Percentiles rank a stretch among this genome's conserved stretches.
These are phyloP conservation scores for Drosophila fulvimacula DNA, from an alignment of 2,888 invertebrate genomes.

Conservation along the genomic window DNA sequence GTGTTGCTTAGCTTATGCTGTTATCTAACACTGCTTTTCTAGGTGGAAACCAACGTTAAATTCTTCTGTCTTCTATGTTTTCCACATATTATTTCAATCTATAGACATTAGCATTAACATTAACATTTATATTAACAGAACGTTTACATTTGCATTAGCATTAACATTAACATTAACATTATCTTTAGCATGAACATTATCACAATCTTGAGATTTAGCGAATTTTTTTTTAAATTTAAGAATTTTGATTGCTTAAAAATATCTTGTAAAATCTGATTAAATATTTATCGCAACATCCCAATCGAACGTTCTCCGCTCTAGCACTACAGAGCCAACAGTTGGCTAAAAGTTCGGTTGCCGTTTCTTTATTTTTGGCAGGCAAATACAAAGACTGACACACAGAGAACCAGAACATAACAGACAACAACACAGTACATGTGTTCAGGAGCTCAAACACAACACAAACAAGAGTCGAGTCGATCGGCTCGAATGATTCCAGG, in stretches of 20 bases:
- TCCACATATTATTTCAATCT: too few species aligned
- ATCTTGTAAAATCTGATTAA: neutral
- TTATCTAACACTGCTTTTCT: neutral
- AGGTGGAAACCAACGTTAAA: too few species aligned
- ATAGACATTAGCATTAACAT: neutral
- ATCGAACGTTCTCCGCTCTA: constrained; percentile 17
- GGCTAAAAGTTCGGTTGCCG: constrained; percentile 6
- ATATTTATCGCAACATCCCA: neutral
- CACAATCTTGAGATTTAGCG: too few species aligned
- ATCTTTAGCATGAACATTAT: too few species aligned
- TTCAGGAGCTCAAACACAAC: constrained; percentile 55
- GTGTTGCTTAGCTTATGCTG: neutral
- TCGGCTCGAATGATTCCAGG: constrained; percentile 57
- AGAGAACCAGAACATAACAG: constrained; percentile 23
- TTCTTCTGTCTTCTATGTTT: too few species aligned
- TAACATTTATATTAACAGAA: neutral
- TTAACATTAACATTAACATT: neutral
- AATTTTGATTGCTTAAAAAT: too few species aligned
- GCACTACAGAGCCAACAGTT: constrained; percentile 4
- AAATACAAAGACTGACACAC: constrained; percentile 34
- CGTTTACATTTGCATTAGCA: neutral
- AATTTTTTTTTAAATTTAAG: too few species aligned
- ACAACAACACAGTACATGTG: constrained; percentile 43
- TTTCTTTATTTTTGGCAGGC: constrained; percentile 28
- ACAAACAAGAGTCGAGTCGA: constrained; percentile 30